Percentiles rank a stretch among this genome's conserved stretches.
Conservation (phyloP, 2,797 vertebrate genomes). For the Lacerta viridis region DNA sequence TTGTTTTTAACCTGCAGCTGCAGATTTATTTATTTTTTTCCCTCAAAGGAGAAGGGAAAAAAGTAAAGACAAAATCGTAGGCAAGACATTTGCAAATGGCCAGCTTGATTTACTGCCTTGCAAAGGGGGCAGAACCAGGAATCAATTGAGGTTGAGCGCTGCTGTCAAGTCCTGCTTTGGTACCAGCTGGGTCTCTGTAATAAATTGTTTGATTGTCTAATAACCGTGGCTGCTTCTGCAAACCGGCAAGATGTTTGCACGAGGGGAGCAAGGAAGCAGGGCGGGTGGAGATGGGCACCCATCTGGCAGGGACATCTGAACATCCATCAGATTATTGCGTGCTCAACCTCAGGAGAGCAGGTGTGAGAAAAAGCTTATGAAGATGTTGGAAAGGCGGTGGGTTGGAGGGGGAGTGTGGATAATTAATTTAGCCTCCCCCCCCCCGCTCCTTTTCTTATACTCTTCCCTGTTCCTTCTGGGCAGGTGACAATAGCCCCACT, state of each 20-base stretch:
- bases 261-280: neutral
- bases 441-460: no score
- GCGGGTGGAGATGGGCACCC: neutral
- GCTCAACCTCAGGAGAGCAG: neutral
- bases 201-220: conserved; percentile 10
- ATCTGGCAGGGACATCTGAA: neutral
- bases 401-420: neutral
- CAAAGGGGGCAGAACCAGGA: neutral
- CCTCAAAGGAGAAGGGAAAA: neutral
- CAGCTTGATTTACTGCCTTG: neutral
- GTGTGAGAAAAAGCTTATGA: neutral
- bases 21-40: neutral
- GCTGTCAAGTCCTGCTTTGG: neutral
- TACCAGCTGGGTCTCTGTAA: neutral
- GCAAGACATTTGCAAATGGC: neutral
- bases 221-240: neutral
- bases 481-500: no score
- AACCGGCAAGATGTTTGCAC: neutral
- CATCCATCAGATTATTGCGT: neutral
- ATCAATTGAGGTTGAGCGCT: neutral
- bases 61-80: neutral
- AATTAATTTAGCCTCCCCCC: neutral
- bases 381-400: neutral
- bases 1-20: no score
- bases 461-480: no score